Conservation (phyloP, 2,797 vertebrate genomes). For the Falco columbarius region DNA sequence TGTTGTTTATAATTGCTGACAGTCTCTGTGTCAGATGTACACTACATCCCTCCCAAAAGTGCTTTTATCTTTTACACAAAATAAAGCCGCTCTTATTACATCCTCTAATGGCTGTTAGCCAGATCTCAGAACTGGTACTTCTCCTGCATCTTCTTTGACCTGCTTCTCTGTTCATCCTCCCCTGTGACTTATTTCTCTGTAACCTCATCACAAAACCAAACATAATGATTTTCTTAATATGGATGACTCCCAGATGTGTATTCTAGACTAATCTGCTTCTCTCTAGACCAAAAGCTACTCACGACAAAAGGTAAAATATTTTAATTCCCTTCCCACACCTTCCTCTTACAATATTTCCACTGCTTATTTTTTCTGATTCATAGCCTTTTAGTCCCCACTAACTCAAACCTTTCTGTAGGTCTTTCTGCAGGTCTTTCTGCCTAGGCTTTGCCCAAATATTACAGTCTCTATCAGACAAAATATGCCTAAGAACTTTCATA, state of each 20-base stretch:
- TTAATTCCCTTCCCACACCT: background rate
- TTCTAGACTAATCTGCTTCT: background rate
- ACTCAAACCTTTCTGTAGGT: background rate
- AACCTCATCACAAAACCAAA: background rate
- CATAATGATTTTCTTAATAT: background rate
- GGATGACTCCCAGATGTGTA: background rate
- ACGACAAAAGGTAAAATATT: background rate
- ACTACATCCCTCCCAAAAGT: background rate
- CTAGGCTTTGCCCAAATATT: background rate
- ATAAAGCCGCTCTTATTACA: slow-evolving; percentile 25
- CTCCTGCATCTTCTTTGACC: background rate
- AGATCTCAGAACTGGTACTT: background rate
- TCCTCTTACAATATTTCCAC: background rate
- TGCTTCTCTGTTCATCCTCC: background rate
- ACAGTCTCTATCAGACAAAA: background rate
- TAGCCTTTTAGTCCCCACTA: background rate
- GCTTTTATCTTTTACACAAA: slow-evolving; percentile 32
- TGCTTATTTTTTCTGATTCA: background rate
- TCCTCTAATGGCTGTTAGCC: background rate
- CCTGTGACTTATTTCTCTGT: background rate
- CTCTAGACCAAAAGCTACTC: background rate
- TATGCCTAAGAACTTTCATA: background rate
- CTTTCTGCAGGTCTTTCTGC: background rate
- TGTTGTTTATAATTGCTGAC: slow-evolving; percentile 25
- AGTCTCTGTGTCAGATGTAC: background rate